Evolutionary conservation across 2,888 invertebrate species (phyloP).

Genomic region (Erebia ligea): DNA sequence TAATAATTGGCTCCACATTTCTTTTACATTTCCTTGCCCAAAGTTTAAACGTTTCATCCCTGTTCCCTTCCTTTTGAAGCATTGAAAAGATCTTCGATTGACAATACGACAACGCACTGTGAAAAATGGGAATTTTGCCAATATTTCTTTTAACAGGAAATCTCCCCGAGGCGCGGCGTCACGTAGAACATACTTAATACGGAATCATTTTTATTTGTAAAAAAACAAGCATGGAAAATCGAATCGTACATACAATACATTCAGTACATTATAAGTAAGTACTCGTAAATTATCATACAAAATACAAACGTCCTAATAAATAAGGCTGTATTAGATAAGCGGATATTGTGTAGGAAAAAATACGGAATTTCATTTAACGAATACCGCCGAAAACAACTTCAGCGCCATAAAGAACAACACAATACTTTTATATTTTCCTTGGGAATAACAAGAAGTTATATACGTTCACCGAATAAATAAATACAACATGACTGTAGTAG

Average conservation of each 20-base stretch:
- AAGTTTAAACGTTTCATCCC: slow-evolving; percentile 11
- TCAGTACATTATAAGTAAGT: no score
- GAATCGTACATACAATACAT: no score
- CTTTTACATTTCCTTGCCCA: background rate
- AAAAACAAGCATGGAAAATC: background rate
- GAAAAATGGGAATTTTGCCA: slow-evolving; percentile 1
- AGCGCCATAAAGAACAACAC: slow-evolving; percentile 10
- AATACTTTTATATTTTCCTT: slow-evolving; percentile 8
- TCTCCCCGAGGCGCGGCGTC: background rate
- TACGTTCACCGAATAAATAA: slow-evolving; percentile 5
- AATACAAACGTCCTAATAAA: background rate
- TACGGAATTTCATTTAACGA: slow-evolving; percentile 14
- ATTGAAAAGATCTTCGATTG: slow-evolving; percentile 13
- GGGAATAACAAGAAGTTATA: slow-evolving; percentile 12
- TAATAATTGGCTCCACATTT: slow-evolving; percentile 7
- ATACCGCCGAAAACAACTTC: slow-evolving; percentile 14
- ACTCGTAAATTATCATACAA: slow-evolving; percentile 1
- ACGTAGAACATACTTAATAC: background rate
- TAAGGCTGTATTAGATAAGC: slow-evolving; percentile 11
- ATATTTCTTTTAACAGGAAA: slow-evolving; percentile 14
- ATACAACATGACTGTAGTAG: slow-evolving; percentile 1
- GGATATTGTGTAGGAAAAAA: slow-evolving; percentile 13
- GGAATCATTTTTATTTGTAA: background rate
- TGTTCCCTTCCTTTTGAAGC: slow-evolving; percentile 1
- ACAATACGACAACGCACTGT: slow-evolving; percentile 12